Evolutionary conservation across 2,113 vertebrate species (phyloP), one percentile per base, ranked within the genome.

Genomic region (Rynchops niger): DNA sequence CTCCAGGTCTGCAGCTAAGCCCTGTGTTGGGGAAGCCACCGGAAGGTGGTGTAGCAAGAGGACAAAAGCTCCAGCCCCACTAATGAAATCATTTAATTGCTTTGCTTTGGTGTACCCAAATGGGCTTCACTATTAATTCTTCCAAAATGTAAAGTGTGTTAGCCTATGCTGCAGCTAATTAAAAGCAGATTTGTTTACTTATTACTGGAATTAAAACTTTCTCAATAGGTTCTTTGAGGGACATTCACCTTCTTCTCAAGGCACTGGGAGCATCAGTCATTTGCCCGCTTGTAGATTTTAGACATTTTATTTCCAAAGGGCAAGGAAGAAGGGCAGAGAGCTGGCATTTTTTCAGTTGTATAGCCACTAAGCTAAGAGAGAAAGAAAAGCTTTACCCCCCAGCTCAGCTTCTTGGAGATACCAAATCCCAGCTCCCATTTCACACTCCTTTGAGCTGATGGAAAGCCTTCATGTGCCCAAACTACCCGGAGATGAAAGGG

Each of bases 401-500:
- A 63, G 12, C 17, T 34, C 79, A 76, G 23, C 56, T 80, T 50
- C 59, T 42, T 42, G 7, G 40, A 66, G 56, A 45, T 12, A n/a
- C 12, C 45, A 50, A 45, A 63, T 50, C 38, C 26, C 16, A 65
- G 32, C 21, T 81, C 32, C 43, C 22, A 7, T 69, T 79, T 83
- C 27, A 16, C 22, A 25, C 5, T 47, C 58, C 8, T 62, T 7
- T 15, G 21, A 69, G 76, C 27, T 23, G 38, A 84, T 13, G 15
- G 36, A 72, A 66, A 86, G 4, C 38, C 76, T 86, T 77, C 49
- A 45, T 20, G 36, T 20, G 17, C 36, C 29, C 61, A 66, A 55
- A 29, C 3, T 8, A 43, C 27, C 61, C 11, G 1, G 1, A 43
- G 2, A 4, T 12, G 22, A 53, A 62, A 42, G 0, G 3, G 30